Evolutionary conservation across 2,113 vertebrate species (phyloP).

Genomic region (Cranoglanis bouderius): DNA sequence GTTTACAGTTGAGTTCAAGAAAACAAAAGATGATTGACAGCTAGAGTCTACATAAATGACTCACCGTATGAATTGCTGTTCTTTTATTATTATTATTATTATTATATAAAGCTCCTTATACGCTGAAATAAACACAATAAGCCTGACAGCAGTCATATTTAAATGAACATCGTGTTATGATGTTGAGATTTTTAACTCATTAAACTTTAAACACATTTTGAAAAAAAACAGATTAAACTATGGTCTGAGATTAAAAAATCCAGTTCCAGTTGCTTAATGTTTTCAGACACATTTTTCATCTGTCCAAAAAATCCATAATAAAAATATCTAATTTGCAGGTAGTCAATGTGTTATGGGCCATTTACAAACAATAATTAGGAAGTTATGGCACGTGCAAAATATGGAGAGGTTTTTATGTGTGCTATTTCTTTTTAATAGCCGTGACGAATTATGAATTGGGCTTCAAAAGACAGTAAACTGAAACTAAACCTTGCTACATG

Average conservation of each 20-base stretch:
- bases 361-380: neutral
- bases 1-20: neutral
- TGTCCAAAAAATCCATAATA: neutral
- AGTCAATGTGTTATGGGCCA: neutral
- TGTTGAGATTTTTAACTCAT: neutral
- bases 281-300: neutral
- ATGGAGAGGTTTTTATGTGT: neutral
- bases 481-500: neutral
- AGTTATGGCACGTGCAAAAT: neutral
- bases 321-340: neutral
- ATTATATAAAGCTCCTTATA: neutral
- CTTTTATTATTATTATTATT: no score
- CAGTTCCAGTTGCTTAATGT: neutral
- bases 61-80: neutral
- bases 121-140: neutral
- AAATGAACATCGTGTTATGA: neutral
- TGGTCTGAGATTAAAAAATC: neutral
- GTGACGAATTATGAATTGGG: neutral
- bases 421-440: neutral
- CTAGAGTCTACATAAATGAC: neutral
- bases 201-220: neutral
- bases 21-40: neutral
- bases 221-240: neutral
- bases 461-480: neutral
- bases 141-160: neutral